phyloP scores from a whole-genome alignment of 1,140 invertebrate species.

The Neoseiulus cucumeris region DNA sequence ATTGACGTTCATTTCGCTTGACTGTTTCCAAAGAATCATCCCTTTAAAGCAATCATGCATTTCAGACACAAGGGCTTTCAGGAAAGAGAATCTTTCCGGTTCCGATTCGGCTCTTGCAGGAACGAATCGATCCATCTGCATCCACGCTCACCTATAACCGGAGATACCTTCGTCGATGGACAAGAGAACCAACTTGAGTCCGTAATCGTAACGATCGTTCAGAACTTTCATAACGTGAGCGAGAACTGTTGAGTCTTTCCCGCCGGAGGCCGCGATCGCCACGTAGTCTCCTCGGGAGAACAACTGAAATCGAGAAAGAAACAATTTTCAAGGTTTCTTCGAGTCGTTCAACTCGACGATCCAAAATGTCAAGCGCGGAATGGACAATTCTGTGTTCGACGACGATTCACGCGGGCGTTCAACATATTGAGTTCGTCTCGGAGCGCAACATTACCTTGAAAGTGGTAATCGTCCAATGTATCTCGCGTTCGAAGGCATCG shows the following conservation, averaged over 20 bases:
- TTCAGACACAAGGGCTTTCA: not conserved
- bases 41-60: slow-evolving; percentile 14
- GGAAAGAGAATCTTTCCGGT: not conserved
- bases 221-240: slow-evolving; percentile 74
- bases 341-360: no score
- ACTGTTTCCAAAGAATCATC: slow-evolving; percentile 42
- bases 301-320: slow-evolving; percentile 32
- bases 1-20: slow-evolving; percentile 77
- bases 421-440: no score
- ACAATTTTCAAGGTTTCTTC: no score
- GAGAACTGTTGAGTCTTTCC: slow-evolving; percentile 96
- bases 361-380: no score
- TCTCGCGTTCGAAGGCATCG: slow-evolving; percentile 79
- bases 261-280: slow-evolving; percentile 88
- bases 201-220: slow-evolving; percentile 79
- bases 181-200: slow-evolving; percentile 67
- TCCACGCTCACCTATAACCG: slow-evolving; percentile 30
- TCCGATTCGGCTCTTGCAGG: slow-evolving; percentile 26
- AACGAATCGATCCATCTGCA: slow-evolving; percentile 40
- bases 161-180: slow-evolving; percentile 98
- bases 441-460: no score
- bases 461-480: slow-evolving; percentile 75
- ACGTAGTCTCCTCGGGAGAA: slow-evolving; percentile 70
- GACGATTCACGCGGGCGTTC: no score
- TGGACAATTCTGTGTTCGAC: no score